A percentile compares a stretch with the other conserved stretches of the same genome.
Evolutionary conservation across 2,888 invertebrate genomes (phyloP).

Genomic region (Pseudanteris insignis): DNA sequence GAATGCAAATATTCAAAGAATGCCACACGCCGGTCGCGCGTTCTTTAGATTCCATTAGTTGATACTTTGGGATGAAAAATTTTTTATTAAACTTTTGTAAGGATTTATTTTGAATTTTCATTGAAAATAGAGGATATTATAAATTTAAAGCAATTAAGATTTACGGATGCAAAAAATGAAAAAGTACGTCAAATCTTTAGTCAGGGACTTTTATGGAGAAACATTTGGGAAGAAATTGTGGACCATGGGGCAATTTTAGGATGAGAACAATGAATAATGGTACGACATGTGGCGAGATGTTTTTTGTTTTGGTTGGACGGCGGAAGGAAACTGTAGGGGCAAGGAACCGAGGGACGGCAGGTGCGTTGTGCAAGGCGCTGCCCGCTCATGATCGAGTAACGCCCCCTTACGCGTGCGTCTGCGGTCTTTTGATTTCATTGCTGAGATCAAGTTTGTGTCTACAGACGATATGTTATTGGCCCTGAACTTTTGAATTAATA

Average conservation of each 20-base stretch:
- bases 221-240: background rate
- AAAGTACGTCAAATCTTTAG: too few relatives aligned
- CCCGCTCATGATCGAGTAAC: conserved; percentile 27
- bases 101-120: too few relatives aligned
- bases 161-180: background rate
- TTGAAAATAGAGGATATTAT: background rate
- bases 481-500: conserved; percentile 11
- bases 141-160: too few relatives aligned
- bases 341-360: conserved; percentile 39
- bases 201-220: too few relatives aligned
- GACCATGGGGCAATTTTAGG: conserved; percentile 2
- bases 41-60: conserved; percentile 23
- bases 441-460: conserved; percentile 15
- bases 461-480: background rate
- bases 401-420: conserved; percentile 27
- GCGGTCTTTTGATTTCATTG: conserved; percentile 19
- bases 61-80: too few relatives aligned
- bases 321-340: conserved; percentile 29
- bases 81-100: too few relatives aligned
- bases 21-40: conserved; percentile 28
- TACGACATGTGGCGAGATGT: conserved; percentile 22
- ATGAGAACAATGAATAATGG: conserved; percentile 13
- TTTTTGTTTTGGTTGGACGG: conserved; percentile 29
- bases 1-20: conserved; percentile 28
- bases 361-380: conserved; percentile 35